Base-by-base conservation (phyloP, 2,888 invertebrate species). In the Linyphia triangularis region DNA sequence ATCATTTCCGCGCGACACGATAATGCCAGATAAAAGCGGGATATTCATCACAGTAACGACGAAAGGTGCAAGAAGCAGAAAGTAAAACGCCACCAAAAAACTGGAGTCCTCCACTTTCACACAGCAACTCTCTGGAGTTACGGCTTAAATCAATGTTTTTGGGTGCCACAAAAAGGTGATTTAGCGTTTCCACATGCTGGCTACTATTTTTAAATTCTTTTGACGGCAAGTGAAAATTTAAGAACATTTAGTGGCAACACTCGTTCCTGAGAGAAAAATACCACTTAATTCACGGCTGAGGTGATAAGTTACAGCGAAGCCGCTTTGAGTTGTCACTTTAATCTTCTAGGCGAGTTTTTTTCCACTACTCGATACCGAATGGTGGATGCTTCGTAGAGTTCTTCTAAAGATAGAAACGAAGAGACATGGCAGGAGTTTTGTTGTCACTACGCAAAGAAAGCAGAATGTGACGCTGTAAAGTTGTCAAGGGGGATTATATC, bases 291-390 rank as follows among this genome's bases (percentile, higher is more conserved):
- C 75, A 57, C 79, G 51, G 69, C 51, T 26, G 67, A 67, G 82
- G 77, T 70, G 61, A 85, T 85, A 85, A 85, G 28, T 85, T 77
- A 78, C 61, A 40, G 59, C 22, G 43, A 61, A 78, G 61, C 85
- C 85, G 69, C 85, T 77, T 78, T 77, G 78, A 77, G 70, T 61
- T 85, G 85, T 85, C 85, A 77, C 69, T 75, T 77, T 24, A 43
- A 70, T 78, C 70, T 67, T 69, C 63, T 57, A 67, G 84, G 37
- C 40, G 28, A 84, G 84, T 84, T 69, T 67, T 59, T 85, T 67
- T n/a, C n/a, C n/a, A n/a, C n/a, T n/a, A 77, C 63, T 63, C 33
- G 40, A 43, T 73, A n/a, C 30, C 19, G 6, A 24, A 70, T 40
- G 16, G 13, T 33, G 61, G 28, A n/a, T n/a, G n/a, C n/a, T n/a